Evolutionary conservation across 2,113 vertebrate species (phyloP).

Genomic region (Ahaetulla prasina): DNA sequence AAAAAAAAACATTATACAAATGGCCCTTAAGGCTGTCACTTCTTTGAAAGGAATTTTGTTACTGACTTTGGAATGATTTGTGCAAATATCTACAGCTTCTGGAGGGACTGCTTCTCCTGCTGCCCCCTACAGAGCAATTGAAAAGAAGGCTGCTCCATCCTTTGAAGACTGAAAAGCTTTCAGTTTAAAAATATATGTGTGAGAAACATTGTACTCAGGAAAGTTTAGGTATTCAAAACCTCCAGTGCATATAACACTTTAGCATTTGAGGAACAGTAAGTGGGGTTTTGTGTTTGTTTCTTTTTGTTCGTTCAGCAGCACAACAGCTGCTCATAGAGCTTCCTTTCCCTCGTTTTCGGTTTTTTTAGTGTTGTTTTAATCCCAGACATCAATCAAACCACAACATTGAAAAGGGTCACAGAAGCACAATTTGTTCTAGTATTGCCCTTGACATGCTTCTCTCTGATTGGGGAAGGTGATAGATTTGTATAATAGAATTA

Average conservation of each 20-base stretch:
- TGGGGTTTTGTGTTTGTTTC: constrained; percentile 28
- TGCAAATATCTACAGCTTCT: neutral
- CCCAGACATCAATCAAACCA: constrained; percentile 16
- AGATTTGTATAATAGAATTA: constrained; percentile 19
- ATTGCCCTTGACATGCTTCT: constrained; percentile 3
- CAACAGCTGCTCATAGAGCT: constrained; percentile 5
- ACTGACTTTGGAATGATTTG: neutral
- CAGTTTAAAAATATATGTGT: constrained; percentile 7
- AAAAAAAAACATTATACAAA: neutral
- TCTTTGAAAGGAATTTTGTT: constrained; percentile 3
- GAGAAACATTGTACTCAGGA: neutral
- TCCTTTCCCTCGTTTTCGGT: neutral
- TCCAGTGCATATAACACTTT: constrained; percentile 6
- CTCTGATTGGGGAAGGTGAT: constrained; percentile 4
- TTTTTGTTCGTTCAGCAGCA: constrained; percentile 6
- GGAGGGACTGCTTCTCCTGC: neutral
- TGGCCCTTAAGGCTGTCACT: neutral
- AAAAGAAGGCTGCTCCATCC: constrained; percentile 6
- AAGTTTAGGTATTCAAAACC: constrained; percentile 18
- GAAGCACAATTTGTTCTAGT: constrained; percentile 22
- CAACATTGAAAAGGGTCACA: neutral
- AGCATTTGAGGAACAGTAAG: constrained; percentile 9
- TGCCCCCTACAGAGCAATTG: neutral
- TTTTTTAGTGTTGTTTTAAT: neutral
- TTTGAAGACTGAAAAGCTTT: constrained; percentile 14